Evolutionary conservation across 2,888 invertebrate species (phyloP).

Genomic region (Sarcophaga carnaria): DNA sequence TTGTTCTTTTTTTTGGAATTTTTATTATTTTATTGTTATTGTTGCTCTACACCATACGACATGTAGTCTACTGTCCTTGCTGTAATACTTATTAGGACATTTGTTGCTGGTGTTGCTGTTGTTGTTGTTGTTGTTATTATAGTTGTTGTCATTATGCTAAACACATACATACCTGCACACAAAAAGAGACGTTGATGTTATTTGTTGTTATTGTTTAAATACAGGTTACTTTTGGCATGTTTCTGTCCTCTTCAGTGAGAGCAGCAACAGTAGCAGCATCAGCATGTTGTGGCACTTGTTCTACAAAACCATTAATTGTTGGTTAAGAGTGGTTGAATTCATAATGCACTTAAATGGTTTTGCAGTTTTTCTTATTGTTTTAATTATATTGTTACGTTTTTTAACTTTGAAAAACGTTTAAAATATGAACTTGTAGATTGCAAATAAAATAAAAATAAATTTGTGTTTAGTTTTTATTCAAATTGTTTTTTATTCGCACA

Average conservation of each 20-base stretch:
- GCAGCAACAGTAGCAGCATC: background rate
- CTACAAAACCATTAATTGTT: constrained; percentile 32
- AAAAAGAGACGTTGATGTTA: constrained; percentile 3
- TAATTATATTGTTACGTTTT: too few species aligned
- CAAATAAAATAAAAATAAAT: too few species aligned
- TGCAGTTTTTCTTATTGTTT: background rate
- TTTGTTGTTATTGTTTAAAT: constrained; percentile 39
- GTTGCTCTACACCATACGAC: background rate
- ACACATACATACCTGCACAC: constrained; percentile 2
- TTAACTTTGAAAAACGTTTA: too few species aligned
- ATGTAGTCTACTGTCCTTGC: constrained; percentile 34
- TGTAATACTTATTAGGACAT: background rate
- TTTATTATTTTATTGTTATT: background rate
- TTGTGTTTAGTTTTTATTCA: too few species aligned
- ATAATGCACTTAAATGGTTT: constrained; percentile 2
- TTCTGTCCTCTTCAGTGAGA: constrained; percentile 8
- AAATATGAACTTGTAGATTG: too few species aligned
- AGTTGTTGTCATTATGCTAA: constrained; percentile 2
- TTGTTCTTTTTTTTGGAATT: constrained; percentile 8
- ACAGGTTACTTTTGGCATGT: constrained; percentile 49
- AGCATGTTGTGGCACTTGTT: constrained; percentile 39
- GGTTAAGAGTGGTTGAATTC: constrained; percentile 16
- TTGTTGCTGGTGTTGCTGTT: constrained; percentile 5
- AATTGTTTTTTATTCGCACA: too few species aligned
- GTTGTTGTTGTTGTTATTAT: constrained; percentile 27